Base-by-base conservation (phyloP, 1,140 invertebrate genomes). In the Plectus sambesii region DNA sequence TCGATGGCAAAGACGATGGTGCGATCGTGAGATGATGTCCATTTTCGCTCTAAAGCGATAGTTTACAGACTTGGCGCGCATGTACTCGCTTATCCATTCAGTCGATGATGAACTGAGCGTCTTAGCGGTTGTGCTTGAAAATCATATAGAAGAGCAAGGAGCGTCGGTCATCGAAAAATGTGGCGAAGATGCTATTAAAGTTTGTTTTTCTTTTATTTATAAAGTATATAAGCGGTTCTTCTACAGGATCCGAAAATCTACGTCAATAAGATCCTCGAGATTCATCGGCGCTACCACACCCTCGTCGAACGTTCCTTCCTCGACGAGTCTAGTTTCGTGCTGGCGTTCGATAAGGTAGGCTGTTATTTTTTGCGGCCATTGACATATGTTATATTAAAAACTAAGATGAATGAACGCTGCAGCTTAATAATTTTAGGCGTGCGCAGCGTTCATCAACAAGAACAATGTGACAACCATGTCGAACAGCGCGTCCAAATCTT, bases 221-320 rank as follows among this genome's bases (percentile, higher is more conserved):
- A n/a, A n/a, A n/a, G n/a, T n/a, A n/a, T n/a, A n/a, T n/a, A n/a
- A n/a, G n/a, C n/a, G n/a, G 41, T 30, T 56, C 23, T 25, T 35
- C 42, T 40, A 55, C 47, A 92, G 81, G 92, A 98, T 77, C 89
- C 92, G 1, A 96, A 94, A 72, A 76, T 88, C 39, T 98, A 97
- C 73, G 89, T 98, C 8, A 89, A 85, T 58, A 94, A 89, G 12
- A 96, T 96, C 56, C 75, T 98, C 55, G 84, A 89, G 65, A 89
- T 97, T 15, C 90, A 98, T 72, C 87, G 88, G 72, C 94, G 96
- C 64, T 98, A 94, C 70, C 87, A 92, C 72, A 82, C 83, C 19
- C 74, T 99, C 23, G 92, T 98, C 1, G 69, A 87, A 49, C 81
- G 84, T 4, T 84, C 93, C 8, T 99, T 99, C 74, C 84, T 84